Evolutionary conservation across 2,888 invertebrate species (phyloP).

Genomic region (Pterostichus niger): DNA sequence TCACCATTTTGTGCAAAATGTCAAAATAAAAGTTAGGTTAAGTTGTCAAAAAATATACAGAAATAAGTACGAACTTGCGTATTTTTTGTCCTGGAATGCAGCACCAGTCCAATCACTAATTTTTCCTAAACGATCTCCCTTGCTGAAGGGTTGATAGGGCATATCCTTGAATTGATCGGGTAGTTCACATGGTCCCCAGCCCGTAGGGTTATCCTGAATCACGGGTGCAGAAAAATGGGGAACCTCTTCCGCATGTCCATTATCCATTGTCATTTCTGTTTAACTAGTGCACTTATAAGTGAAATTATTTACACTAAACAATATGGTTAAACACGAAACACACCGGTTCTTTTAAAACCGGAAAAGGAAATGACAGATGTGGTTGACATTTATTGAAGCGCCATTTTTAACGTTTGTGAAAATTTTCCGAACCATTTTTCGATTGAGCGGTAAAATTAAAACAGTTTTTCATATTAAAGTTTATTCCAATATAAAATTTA

Average conservation of each 20-base stretch:
- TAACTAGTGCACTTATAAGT: conserved; percentile 9
- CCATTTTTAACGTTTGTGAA: too few relatives aligned
- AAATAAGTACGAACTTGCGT: conserved; percentile 85
- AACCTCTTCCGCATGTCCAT: conserved; percentile 78
- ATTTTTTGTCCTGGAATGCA: conserved; percentile 95
- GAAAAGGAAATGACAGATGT: conserved; percentile 57
- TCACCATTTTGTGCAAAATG: background rate
- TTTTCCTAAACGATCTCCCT: conserved; percentile 98
- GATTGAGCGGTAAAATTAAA: conserved; percentile 25
- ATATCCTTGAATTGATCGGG: conserved; percentile 97
- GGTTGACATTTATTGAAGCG: conserved; percentile 39
- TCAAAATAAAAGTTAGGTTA: conserved; percentile 61
- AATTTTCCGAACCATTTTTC: background rate
- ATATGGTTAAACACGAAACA: conserved; percentile 60
- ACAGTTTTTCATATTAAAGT: background rate
- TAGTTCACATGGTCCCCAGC: conserved; percentile 98
- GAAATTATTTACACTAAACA: conserved; percentile 56
- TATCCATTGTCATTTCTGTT: conserved; percentile 72
- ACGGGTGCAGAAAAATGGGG: conserved; percentile 85
- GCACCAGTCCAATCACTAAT: conserved; percentile 99
- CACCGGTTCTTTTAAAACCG: conserved; percentile 29
- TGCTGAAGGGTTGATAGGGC: conserved; percentile 99
- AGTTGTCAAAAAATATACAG: conserved; percentile 19
- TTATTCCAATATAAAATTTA: conserved; percentile 31
- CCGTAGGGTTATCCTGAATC: conserved; percentile 91